phyloP scores from a whole-genome alignment of 2,888 invertebrate species.

The Lomographa bimaculata region DNA sequence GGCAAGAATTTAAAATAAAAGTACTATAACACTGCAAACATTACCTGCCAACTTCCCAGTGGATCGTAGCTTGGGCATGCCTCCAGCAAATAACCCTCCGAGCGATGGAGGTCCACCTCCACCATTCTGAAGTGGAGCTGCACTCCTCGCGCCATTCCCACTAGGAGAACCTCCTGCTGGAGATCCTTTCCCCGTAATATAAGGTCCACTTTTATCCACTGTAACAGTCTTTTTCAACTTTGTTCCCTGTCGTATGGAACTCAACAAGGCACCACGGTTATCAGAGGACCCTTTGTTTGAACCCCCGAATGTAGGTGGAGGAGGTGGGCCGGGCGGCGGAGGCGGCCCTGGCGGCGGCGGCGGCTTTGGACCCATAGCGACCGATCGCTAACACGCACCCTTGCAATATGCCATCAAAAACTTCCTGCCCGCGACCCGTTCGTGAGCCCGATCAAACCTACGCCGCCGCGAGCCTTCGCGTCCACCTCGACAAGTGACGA shows the following conservation, averaged over 20 bases:
- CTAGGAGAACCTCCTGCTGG: constrained; percentile 51
- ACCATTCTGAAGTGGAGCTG: constrained; percentile 59
- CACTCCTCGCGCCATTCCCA: constrained; percentile 61
- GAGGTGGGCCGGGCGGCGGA: constrained; percentile 85
- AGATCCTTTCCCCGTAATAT: constrained; percentile 85
- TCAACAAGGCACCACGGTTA: constrained; percentile 88
- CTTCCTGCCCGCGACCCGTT: constrained; percentile 33
- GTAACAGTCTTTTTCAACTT: constrained; percentile 93
- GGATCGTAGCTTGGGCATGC: constrained; percentile 92
- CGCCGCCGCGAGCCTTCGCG: constrained; percentile 44
- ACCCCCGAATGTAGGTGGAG: constrained; percentile 76
- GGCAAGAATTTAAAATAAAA: too few species aligned
- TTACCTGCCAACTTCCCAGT: constrained; percentile 83
- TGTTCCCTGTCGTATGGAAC: constrained; percentile 92
- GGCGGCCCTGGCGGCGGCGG: constrained; percentile 88
- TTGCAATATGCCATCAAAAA: constrained; percentile 51
- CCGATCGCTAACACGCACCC: constrained; percentile 41
- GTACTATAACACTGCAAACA: too few species aligned
- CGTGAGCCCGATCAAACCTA: constrained; percentile 35
- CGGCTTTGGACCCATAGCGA: constrained; percentile 70
- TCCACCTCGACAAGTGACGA: constrained; percentile 57
- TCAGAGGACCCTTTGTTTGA: constrained; percentile 80
- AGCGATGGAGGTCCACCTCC: constrained; percentile 69
- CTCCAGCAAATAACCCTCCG: constrained; percentile 91
- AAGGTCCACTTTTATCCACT: constrained; percentile 95